Evolutionary conservation across 1,140 invertebrate genomes (phyloP), one percentile per base, ranked within the genome.

Genomic region (Myzus persicae): DNA sequence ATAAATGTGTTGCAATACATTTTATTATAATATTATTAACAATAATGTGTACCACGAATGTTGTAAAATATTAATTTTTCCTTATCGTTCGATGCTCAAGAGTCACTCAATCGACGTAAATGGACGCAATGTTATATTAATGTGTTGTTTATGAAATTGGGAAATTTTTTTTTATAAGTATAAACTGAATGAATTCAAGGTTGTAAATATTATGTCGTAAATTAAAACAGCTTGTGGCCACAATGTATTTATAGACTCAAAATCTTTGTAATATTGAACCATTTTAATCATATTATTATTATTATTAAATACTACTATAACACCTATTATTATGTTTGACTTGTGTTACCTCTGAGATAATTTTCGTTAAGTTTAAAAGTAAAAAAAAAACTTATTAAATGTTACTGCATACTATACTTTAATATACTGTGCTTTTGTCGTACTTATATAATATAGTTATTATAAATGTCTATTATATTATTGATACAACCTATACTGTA

Each of bases 171-270:
- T 14, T 84, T 40, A 31, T 42, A 40, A 42, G 38, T 87, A 31
- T 42, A 44, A 40, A 14, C 82, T 31, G 24, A 26, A 31, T 42
- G 14, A 46, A 44, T 36, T 87, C 18, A 44, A 46, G 31, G 6
- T n/a, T 87, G 85, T 87, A 87, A 87, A 87, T 87, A 87, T n/a
- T 85, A n/a, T 46, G 31, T 46, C 44, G 38, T 85, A 85, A 40
- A 42, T 87, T 87, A 31, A 46, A 40, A 84, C 82, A 26, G 82
- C 82, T 84, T 84, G 40, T 84, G 40, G 82, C 9, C 82, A 31
- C 38, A 22, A 84, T 84, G 31, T 24, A 42, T 24, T 67, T 67
- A 4, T 67, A n/a, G 5, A n/a, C 59, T 76, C 59, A n/a, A 31
- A 76, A 76, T n/a, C 59, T 76, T 18, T 76, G 18, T 76, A 76